phyloP scores from a whole-genome alignment of 2,113 vertebrate genomes.

The Pimephales promelas region DNA sequence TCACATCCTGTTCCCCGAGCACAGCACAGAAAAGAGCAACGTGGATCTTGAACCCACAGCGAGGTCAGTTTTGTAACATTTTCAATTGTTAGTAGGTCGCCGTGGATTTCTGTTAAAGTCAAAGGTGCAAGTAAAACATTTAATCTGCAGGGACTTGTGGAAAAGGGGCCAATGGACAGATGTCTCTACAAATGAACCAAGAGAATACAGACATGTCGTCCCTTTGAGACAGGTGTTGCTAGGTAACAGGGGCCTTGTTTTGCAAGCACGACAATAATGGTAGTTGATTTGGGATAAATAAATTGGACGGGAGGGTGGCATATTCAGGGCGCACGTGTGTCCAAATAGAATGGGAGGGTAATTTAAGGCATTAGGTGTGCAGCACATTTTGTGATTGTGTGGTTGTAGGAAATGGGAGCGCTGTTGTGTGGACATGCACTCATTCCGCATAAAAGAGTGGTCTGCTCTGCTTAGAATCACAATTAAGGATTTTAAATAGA shows the following conservation, averaged over 20 bases:
- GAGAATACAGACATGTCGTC: conserved; percentile 4
- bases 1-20: not conserved
- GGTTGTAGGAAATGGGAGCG: not conserved
- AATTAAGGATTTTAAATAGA: not conserved
- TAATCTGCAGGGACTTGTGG: not conserved
- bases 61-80: not conserved
- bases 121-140: conserved; percentile 1
- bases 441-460: not conserved
- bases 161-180: conserved; percentile 17
- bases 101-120: not conserved
- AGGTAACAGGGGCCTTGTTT: conserved; percentile 36
- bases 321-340: not conserved
- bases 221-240: conserved; percentile 27
- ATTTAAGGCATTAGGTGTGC: conserved; percentile 29
- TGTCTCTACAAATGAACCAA: conserved; percentile 12
- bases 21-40: conserved; percentile 8
- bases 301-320: not conserved
- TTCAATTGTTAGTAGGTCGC: not conserved
- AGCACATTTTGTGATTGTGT: not conserved
- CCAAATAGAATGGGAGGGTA: conserved; percentile 19
- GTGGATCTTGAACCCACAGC: not conserved
- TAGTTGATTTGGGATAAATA: conserved; percentile 38
- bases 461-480: not conserved
- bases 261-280: conserved; percentile 27
- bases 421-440: not conserved